Conservation (phyloP, 1,140 invertebrate species). For the Meloidogyne chitwoodi region DNA sequence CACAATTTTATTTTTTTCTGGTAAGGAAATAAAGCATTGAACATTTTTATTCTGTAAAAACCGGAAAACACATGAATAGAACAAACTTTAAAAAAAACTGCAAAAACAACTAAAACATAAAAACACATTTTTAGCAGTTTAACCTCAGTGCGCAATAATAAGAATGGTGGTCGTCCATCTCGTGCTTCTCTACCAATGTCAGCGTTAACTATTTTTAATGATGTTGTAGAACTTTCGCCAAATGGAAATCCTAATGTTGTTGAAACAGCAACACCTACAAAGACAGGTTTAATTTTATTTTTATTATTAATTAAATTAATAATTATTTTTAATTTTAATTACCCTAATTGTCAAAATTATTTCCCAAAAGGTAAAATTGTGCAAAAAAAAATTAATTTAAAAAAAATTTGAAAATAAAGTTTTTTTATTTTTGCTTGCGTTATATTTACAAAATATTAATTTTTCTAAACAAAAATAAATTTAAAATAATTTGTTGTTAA, state of each 20-base stretch:
- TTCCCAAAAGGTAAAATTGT: too few relatives aligned
- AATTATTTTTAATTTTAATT: too few relatives aligned
- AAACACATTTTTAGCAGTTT: background rate
- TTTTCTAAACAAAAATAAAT: too few relatives aligned
- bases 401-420: too few relatives aligned
- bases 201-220: background rate
- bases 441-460: too few relatives aligned
- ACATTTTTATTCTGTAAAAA: too few relatives aligned
- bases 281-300: background rate
- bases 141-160: background rate
- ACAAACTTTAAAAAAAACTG: too few relatives aligned
- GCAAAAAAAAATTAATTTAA: too few relatives aligned
- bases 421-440: too few relatives aligned
- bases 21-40: too few relatives aligned
- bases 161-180: background rate
- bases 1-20: background rate
- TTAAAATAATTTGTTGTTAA: background rate
- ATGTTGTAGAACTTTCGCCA: background rate
- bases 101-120: background rate
- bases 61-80: background rate
- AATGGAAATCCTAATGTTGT: background rate
- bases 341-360: too few relatives aligned
- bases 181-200: background rate
- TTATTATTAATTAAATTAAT: too few relatives aligned
- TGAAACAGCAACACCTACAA: background rate